A percentile compares a stretch with the other conserved stretches of the same genome.
Conservation (phyloP, 2,113 vertebrate genomes). For the Leptobrachium leishanense region DNA sequence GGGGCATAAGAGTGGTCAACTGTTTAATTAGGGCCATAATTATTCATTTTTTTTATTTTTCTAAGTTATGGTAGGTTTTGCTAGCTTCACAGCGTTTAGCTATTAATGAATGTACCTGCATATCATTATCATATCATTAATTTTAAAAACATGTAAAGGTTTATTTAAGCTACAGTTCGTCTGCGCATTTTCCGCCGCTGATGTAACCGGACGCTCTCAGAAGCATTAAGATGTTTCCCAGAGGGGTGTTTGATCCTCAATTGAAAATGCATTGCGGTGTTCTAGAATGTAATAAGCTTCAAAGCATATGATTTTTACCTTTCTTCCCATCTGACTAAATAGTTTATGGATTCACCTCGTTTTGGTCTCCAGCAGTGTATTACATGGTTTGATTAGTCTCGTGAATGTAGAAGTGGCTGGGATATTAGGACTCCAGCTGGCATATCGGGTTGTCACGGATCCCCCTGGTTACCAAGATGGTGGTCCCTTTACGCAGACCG, state of each 20-base stretch:
- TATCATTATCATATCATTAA: no score
- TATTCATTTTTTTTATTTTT: no score
- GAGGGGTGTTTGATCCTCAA: conserved; percentile 1
- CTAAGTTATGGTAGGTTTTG: no score
- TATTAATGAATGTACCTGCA: no score
- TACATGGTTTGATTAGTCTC: neutral
- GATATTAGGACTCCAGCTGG: neutral
- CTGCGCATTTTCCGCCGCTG: neutral
- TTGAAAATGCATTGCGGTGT: conserved; percentile 1
- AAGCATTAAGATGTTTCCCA: conserved; percentile 10
- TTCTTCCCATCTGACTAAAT: neutral
- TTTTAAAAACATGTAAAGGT: no score
- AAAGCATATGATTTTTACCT: conserved; percentile 2
- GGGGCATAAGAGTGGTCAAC: no score
- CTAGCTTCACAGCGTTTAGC: no score
- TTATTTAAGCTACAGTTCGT: no score
- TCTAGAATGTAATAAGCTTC: neutral
- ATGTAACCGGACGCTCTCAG: neutral
- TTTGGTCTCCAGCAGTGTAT: neutral
- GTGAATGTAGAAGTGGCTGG: neutral
- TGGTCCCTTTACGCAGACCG: no score
- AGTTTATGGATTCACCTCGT: neutral
- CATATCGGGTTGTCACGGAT: neutral
- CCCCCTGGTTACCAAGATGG: no score
- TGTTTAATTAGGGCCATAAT: no score